Evolutionary conservation across 2,797 vertebrate genomes (phyloP).

Genomic region (Ambastaia sidthimunki): DNA sequence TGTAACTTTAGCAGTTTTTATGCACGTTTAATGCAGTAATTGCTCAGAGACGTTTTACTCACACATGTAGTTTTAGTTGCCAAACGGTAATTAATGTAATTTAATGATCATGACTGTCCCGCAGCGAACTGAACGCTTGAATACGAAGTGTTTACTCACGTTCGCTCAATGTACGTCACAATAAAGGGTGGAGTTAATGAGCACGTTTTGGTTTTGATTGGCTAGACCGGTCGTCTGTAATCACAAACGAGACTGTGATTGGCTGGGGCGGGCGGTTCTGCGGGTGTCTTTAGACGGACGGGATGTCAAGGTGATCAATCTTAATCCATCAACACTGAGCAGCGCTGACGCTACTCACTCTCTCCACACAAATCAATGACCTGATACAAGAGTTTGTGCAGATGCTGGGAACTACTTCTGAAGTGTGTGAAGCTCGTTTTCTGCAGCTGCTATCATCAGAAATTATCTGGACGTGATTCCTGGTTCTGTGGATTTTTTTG

Average conservation of each 20-base stretch:
- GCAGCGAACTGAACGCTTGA: not conserved
- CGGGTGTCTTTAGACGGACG: conserved; percentile 81
- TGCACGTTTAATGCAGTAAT: not conserved
- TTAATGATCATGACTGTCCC: too few relatives aligned
- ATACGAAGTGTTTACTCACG: conserved; percentile 41
- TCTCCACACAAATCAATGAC: not conserved
- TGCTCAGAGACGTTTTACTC: not conserved
- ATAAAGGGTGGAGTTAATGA: conserved; percentile 53
- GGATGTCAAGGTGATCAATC: conserved; percentile 86
- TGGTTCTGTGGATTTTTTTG: conserved; percentile 37
- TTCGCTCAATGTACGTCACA: conserved; percentile 44
- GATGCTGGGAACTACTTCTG: conserved; percentile 8
- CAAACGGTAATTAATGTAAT: too few relatives aligned
- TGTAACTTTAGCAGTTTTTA: not conserved
- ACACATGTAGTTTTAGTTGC: too few relatives aligned
- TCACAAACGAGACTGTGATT: conserved; percentile 73
- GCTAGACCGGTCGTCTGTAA: conserved; percentile 71
- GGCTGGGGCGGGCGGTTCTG: conserved; percentile 74
- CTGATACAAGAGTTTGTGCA: conserved; percentile 15
- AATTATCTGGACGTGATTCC: not conserved
- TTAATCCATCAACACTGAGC: conserved; percentile 82
- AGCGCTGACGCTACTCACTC: conserved; percentile 51
- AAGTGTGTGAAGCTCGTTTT: conserved; percentile 15
- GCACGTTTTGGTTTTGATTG: conserved; percentile 73
- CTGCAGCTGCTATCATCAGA: not conserved